Evolutionary conservation across 2,888 invertebrate species (phyloP), one percentile per base, ranked within the genome.

Genomic region (Hartigia nigra): DNA sequence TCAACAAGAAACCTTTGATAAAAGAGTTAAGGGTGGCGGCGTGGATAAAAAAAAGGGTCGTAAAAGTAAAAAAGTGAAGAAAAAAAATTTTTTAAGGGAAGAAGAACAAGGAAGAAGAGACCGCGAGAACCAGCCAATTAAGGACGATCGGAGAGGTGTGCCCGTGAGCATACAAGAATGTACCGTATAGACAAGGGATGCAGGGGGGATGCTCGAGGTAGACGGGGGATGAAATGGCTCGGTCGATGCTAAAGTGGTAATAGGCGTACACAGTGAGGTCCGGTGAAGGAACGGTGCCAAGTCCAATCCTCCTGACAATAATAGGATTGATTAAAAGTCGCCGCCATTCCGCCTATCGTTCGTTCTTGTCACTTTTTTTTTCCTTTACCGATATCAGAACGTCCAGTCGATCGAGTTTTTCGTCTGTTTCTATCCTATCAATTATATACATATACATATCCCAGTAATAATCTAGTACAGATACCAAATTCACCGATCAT

Each of bases 261-360:
- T 84, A 82, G 81, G 74, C 79, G 31, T 78, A 81, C 80, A 81
- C 78, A 75, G 80, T 75, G 55, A 55, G 55, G 77, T 36, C 77
- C 77, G 76, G 77, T 78, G 78, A 81, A 81, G 82, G 82, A 86
- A 84, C 81, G 82, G 78, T 86, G 86, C 84, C 87, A 84, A 83
- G 84, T 86, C 82, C 85, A 85, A 88, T 86, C 82, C 84, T 82
- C 81, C 82, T 84, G 84, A 87, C 85, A 85, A 88, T 88, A 87
- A 88, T 87, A 85, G 85, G 82, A 86, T 88, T 85, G 87, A 88
- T 88, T 88, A 88, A 88, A 88, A 87, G 86, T 88, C 85, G 84
- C 85, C 81, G 78, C 81, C 81, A 80, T 79, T 80, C 82, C 77
- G 76, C 77, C 78, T 74, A 23, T 23, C 9, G 23, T 55, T 55